These are phyloP conservation scores for Priocnemis perturbator DNA, from an alignment of 2,888 invertebrate genomes.

Conservation along the genomic window DNA sequence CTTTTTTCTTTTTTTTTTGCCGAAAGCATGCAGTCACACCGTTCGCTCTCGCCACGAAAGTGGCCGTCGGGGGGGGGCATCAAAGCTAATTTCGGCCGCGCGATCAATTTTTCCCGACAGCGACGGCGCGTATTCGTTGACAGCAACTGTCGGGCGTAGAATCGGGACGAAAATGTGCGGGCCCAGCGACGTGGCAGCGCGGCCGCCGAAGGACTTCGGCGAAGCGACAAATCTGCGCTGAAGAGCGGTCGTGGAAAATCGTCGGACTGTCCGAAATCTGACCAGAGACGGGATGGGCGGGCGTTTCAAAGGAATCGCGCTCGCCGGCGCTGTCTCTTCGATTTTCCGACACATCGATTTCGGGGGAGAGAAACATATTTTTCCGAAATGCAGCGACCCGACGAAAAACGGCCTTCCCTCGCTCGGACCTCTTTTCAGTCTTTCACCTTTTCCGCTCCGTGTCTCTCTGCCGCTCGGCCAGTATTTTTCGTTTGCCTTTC, in stretches of 20 bases:
- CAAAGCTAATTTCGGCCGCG: no score
- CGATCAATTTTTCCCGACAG: no score
- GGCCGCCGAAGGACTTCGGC: background rate
- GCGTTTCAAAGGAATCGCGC: constrained; percentile 32
- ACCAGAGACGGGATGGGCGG: background rate
- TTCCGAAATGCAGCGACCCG: constrained; percentile 43
- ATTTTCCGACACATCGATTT: constrained; percentile 47
- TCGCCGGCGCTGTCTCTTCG: constrained; percentile 25
- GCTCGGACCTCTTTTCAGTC: background rate
- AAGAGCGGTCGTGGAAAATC: background rate
- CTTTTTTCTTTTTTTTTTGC: no score
- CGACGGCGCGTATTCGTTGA: no score
- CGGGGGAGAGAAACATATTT: constrained; percentile 31
- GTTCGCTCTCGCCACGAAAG: no score
- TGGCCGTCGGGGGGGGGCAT: no score
- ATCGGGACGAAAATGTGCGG: background rate
- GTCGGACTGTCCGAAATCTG: background rate
- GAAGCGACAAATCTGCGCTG: no score
- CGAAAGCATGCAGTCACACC: no score
- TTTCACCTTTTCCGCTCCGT: no score
- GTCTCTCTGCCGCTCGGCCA: constrained; percentile 18
- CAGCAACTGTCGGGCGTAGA: background rate
- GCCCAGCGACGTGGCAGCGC: background rate
- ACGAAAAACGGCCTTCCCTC: constrained; percentile 31
- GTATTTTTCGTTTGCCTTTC: constrained; percentile 16